Evolutionary conservation across 2,888 invertebrate genomes (phyloP).

Genomic region (Leptinotarsa juncta): DNA sequence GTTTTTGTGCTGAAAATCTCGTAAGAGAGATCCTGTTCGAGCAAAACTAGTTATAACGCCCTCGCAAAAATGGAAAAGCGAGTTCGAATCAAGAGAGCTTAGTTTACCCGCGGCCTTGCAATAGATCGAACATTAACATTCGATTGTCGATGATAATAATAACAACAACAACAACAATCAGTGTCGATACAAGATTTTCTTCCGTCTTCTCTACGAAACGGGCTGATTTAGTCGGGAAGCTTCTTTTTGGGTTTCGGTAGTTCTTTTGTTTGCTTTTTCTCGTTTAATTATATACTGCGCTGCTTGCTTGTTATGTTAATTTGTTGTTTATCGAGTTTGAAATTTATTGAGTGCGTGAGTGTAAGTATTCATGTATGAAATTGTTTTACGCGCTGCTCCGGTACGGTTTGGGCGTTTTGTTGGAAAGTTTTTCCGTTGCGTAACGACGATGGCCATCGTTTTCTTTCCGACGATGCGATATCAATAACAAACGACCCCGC

Average conservation of each 20-base stretch:
- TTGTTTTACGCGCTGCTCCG: constrained; percentile 17
- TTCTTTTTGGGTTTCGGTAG: neutral
- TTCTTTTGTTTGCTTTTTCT: constrained; percentile 28
- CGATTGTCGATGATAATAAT: constrained; percentile 13
- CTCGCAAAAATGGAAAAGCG: constrained; percentile 51
- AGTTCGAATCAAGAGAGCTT: constrained; percentile 36
- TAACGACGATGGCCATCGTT: constrained; percentile 1
- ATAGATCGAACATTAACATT: constrained; percentile 33
- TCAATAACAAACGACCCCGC: neutral
- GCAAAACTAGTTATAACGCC: constrained; percentile 55
- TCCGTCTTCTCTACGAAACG: too few species aligned
- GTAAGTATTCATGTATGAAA: constrained; percentile 23
- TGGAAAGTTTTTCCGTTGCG: constrained; percentile 12
- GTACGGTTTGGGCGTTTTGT: neutral
- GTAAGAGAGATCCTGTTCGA: constrained; percentile 51
- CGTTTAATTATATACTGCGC: constrained; percentile 26
- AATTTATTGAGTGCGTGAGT: constrained; percentile 21
- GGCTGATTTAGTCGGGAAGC: neutral
- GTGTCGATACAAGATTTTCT: too few species aligned
- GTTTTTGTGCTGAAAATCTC: constrained; percentile 28
- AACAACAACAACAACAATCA: neutral
- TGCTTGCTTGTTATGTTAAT: constrained; percentile 32
- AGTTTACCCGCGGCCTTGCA: constrained; percentile 50
- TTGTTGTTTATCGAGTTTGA: constrained; percentile 26
- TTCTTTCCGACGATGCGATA: neutral